A percentile compares a stretch with the other conserved stretches of the same genome.
phyloP scores from a whole-genome alignment of 2,797 vertebrate genomes.

The Esox lucius region DNA sequence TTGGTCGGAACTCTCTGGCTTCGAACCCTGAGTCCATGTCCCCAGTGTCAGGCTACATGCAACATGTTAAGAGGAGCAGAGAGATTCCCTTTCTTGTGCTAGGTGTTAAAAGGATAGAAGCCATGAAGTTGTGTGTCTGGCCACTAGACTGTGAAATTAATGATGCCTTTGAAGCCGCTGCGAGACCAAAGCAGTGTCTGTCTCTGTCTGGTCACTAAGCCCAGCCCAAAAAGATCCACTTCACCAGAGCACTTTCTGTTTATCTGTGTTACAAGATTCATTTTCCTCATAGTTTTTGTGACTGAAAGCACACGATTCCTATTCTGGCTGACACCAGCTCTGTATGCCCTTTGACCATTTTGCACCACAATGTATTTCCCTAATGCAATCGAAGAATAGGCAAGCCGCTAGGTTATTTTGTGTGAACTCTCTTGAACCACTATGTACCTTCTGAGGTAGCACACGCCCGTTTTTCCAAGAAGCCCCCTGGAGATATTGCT shows the following conservation, averaged over 20 bases:
- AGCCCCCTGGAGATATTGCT: too few species aligned
- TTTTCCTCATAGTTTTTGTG: conserved; percentile 32
- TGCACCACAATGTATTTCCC: too few species aligned
- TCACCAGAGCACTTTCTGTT: conserved; percentile 11
- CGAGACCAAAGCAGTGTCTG: conserved; percentile 47
- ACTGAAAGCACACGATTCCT: conserved; percentile 7
- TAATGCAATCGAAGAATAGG: too few species aligned
- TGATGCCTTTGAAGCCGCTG: conserved; percentile 66
- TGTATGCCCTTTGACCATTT: background rate
- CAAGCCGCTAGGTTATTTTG: too few species aligned
- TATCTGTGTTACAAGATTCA: conserved; percentile 26
- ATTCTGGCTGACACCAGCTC: too few species aligned
- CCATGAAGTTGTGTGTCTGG: conserved; percentile 47
- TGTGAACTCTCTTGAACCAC: too few species aligned
- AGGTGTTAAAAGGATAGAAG: conserved; percentile 45
- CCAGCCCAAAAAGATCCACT: conserved; percentile 23
- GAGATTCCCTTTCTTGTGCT: conserved; percentile 38
- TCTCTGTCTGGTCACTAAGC: conserved; percentile 28
- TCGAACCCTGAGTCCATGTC: background rate
- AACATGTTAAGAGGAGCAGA: conserved; percentile 11
- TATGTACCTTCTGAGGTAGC: too few species aligned
- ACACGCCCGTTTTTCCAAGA: too few species aligned
- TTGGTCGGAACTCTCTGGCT: background rate
- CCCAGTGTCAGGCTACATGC: conserved; percentile 7
- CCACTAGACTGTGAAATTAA: conserved; percentile 69